Percentiles rank a stretch among this genome's conserved stretches.
phyloP scores from a whole-genome alignment of 92 coral and sea anemone genomes.

The Epizoanthus ramosus region DNA sequence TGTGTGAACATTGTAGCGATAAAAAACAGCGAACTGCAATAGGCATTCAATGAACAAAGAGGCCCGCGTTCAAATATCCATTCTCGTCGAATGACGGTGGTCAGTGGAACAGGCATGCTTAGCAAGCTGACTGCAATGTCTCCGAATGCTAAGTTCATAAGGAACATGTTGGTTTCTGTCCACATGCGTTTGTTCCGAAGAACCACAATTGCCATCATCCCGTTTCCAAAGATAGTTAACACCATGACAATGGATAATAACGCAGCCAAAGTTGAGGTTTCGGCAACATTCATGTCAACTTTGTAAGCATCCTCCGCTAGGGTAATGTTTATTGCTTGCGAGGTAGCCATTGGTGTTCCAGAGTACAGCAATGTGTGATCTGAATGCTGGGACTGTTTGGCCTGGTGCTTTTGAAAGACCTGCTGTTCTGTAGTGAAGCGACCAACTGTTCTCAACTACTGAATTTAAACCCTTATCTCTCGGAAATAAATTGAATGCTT shows the following conservation, averaged over 20 bases:
- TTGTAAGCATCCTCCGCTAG: conserved; percentile 4
- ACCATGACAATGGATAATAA: conserved; percentile 56
- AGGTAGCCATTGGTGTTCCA: background rate
- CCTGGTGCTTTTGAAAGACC: background rate
- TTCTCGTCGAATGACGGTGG: conserved; percentile 62
- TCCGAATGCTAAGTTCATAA: conserved; percentile 76
- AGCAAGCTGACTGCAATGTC: conserved; percentile 79
- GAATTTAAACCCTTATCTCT: background rate
- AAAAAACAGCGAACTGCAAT: conserved; percentile 69
- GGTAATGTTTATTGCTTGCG: background rate
- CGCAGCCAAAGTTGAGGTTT: conserved; percentile 65
- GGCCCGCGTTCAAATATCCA: conserved; percentile 62
- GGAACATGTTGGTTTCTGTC: conserved; percentile 86
- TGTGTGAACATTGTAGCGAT: conserved; percentile 85
- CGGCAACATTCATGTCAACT: conserved; percentile 54
- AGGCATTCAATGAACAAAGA: conserved; percentile 73
- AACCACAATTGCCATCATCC: conserved; percentile 66
- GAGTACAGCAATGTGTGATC: background rate
- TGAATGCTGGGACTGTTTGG: background rate
- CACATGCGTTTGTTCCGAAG: conserved; percentile 75
- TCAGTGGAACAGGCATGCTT: conserved; percentile 71
- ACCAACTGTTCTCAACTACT: background rate
- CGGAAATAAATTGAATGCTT: background rate
- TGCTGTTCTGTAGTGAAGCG: background rate
- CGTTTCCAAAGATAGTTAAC: conserved; percentile 65